Base-by-base conservation (phyloP, 2,888 invertebrate species). In the Nebria salina region DNA sequence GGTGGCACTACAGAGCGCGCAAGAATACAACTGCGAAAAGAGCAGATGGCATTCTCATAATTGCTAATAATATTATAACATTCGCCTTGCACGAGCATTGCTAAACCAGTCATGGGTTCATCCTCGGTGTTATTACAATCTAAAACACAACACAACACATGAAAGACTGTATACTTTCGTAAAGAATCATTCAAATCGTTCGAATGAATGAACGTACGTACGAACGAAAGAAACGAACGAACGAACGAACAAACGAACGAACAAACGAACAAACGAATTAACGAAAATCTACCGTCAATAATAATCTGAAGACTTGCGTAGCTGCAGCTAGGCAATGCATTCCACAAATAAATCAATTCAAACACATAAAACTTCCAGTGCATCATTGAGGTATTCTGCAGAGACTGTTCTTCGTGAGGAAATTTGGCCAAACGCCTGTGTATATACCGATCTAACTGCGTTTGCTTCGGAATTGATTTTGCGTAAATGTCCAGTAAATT, bases 281-380 rank as follows among this genome's bases (percentile, higher is more conserved):
- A 34, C 34, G 73, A 81, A 34, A 72, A 70, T 83, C 83, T 85
- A 91, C 91, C 91, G 84, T 85, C 82, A 81, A 90, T 86, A 74
- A 92, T 90, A 26, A 82, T 84, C 15, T 85, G 83, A 15, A 91
- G 85, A 25, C 88, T 86, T 64, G 88, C 87, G 0, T 81, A 77
- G 65, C 86, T 91, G 87, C 90, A 93, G 83, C 90, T 92, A 34
- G 93, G 91, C 84, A 94, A 87, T 11, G 93, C 91, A 85, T 93
- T 93, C 94, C 94, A 94, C 73, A 94, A 87, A 85, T 93, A 94
- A 64, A 94, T 88, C 86, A 94, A 89, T 87, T 94, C 94, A 85
- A 92, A 92, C 25, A 91, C 90, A 75, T 93, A 89, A 80, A 94
- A 86, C 83, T 90, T 90, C 88, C 92, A 93, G 85, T 91, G 91